phyloP scores from a whole-genome alignment of 2,113 vertebrate species.

The Melierax canorus region DNA sequence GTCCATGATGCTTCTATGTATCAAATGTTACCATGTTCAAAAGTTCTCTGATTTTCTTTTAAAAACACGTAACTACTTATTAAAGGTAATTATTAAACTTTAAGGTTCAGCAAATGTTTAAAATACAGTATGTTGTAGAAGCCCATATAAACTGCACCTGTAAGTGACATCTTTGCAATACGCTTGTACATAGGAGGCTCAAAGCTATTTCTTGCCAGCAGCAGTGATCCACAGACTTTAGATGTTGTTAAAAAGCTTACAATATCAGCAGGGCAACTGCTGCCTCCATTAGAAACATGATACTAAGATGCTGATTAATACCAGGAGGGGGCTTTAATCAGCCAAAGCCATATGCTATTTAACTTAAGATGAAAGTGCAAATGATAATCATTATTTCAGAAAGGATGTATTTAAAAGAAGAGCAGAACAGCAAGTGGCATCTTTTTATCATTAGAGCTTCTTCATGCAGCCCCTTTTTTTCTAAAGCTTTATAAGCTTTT shows the following conservation, averaged over 20 bases:
- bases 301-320: slow-evolving; percentile 76
- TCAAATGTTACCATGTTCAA: neutral
- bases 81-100: slow-evolving; percentile 1
- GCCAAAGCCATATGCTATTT: slow-evolving; percentile 74
- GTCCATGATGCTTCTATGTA: neutral
- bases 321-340: slow-evolving; percentile 78
- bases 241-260: slow-evolving; percentile 72
- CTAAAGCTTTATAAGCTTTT: slow-evolving; percentile 57
- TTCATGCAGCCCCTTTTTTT: slow-evolving; percentile 47
- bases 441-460: slow-evolving; percentile 71
- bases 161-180: slow-evolving; percentile 51
- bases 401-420: slow-evolving; percentile 73
- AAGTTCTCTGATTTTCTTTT: neutral
- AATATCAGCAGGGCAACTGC: slow-evolving; percentile 69
- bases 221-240: slow-evolving; percentile 58
- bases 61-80: neutral
- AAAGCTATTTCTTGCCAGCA: slow-evolving; percentile 66
- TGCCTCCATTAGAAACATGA: slow-evolving; percentile 73
- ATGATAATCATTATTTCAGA: slow-evolving; percentile 76
- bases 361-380: slow-evolving; percentile 77
- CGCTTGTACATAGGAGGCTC: slow-evolving; percentile 45
- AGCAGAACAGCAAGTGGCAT: slow-evolving; percentile 72
- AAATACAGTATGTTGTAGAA: neutral
- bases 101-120: neutral
- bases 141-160: slow-evolving; percentile 57